A percentile compares a stretch with the other conserved stretches of the same genome.
These are phyloP conservation scores for Apis laboriosa DNA, from an alignment of 1,140 invertebrate species.

Conservation along the genomic window DNA sequence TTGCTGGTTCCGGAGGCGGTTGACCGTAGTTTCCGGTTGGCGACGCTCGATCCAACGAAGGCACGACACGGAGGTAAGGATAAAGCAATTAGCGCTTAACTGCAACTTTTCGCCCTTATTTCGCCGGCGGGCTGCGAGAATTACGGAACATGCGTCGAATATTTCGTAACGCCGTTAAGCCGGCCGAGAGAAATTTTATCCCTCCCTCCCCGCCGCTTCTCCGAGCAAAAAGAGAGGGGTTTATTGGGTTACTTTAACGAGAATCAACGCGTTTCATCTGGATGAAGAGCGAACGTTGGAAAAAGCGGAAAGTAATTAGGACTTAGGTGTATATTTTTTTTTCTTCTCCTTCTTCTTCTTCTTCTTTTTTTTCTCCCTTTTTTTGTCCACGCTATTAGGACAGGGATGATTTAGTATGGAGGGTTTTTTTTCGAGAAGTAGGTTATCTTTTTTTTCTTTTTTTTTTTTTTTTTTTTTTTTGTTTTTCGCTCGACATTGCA, in stretches of 20 bases:
- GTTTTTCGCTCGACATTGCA: neutral
- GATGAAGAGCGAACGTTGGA: neutral
- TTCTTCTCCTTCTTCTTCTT: too few relatives aligned
- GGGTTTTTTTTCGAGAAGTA: neutral
- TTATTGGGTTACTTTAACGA: conserved; percentile 22
- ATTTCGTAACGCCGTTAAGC: conserved; percentile 15
- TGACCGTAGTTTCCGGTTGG: conserved; percentile 2
- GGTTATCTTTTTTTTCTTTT: neutral
- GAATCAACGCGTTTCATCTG: conserved; percentile 20
- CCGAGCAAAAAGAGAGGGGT: neutral
- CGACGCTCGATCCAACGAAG: neutral
- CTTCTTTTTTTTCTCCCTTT: too few relatives aligned
- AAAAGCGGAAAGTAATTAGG: conserved; percentile 22
- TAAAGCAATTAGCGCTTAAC: conserved; percentile 39
- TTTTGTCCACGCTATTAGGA: neutral
- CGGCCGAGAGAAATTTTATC: conserved; percentile 17
- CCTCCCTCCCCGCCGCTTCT: neutral
- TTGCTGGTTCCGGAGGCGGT: conserved; percentile 13
- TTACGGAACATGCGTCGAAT: conserved; percentile 26
- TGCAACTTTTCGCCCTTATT: conserved; percentile 24
- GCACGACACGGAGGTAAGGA: conserved; percentile 13
- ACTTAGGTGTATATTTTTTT: neutral
- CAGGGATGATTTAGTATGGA: neutral
- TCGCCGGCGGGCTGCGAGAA: neutral
- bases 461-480: too few relatives aligned